Percentiles rank a stretch among this genome's conserved stretches.
phyloP scores from a whole-genome alignment of 2,797 vertebrate species.

The Clarias fuscus region DNA sequence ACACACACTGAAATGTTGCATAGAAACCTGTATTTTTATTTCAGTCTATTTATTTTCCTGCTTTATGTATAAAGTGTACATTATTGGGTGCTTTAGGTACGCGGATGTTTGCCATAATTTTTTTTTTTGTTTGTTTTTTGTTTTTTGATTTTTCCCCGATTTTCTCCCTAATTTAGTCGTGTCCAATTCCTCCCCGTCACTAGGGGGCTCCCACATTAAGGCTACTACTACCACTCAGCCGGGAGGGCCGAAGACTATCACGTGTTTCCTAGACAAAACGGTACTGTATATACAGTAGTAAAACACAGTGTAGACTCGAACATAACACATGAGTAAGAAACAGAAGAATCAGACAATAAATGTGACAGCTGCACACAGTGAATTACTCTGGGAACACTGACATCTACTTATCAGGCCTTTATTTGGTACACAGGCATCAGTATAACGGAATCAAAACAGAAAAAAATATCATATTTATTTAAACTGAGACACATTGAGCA shows the following conservation, averaged over 20 bases:
- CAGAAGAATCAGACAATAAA: not conserved
- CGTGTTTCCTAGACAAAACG: not conserved
- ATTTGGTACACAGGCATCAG: slow-evolving; percentile 72
- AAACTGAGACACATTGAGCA: slow-evolving; percentile 32
- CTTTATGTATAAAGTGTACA: not conserved
- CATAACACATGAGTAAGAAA: not conserved
- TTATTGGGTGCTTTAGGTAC: not conserved
- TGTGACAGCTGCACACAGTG: not conserved
- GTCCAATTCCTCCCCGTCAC: too few relatives aligned
- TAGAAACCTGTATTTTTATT: not conserved
- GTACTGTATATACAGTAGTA: not conserved
- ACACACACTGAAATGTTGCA: not conserved
- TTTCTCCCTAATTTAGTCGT: too few relatives aligned
- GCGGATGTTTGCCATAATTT: too few relatives aligned
- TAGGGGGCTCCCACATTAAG: too few relatives aligned
- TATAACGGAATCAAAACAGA: slow-evolving; percentile 58
- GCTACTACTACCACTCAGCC: too few relatives aligned
- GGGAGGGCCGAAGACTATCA: too few relatives aligned
- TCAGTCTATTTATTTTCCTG: not conserved
- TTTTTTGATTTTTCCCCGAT: too few relatives aligned
- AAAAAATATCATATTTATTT: slow-evolving; percentile 45
- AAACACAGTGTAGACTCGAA: not conserved
- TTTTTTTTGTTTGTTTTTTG: too few relatives aligned
- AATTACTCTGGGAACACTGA: slow-evolving; percentile 26
- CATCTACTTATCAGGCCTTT: slow-evolving; percentile 66